Percentiles rank a stretch among this genome's conserved stretches.
phyloP scores from a whole-genome alignment of 92 coral and sea anemone species.

The Umimayanthus kanabou region DNA sequence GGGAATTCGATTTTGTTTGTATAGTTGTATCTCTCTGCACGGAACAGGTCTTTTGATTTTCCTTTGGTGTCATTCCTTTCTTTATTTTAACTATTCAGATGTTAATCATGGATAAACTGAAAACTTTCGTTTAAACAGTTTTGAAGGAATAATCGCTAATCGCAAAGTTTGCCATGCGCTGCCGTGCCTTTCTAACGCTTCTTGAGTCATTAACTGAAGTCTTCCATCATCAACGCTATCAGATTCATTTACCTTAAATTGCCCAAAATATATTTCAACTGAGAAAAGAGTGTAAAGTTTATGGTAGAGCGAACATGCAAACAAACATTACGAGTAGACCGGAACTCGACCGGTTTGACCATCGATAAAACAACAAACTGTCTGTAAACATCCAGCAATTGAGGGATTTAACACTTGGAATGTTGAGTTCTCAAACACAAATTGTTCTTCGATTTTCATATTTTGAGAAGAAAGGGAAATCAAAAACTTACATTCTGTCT shows the following conservation, averaged over 20 bases:
- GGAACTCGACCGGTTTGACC: neutral
- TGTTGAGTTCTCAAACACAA: neutral
- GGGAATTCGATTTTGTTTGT: neutral
- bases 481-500: neutral
- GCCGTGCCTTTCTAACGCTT: neutral
- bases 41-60: conserved; percentile 5
- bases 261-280: neutral
- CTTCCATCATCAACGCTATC: neutral
- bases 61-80: neutral
- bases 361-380: conserved; percentile 27
- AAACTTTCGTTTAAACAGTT: neutral
- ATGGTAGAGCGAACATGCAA: conserved; percentile 24
- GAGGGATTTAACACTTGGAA: neutral
- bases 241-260: neutral
- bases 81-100: neutral
- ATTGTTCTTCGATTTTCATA: neutral
- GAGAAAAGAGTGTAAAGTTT: neutral
- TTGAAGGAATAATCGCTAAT: neutral
- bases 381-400: conserved; percentile 5
- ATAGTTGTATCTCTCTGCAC: conserved; percentile 7
- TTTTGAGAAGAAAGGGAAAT: neutral
- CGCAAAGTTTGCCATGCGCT: neutral
- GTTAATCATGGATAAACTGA: neutral
- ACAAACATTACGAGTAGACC: conserved; percentile 37
- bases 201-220: neutral